Evolutionary conservation across 2,113 vertebrate species (phyloP).

Genomic region (Rhea pennata): DNA sequence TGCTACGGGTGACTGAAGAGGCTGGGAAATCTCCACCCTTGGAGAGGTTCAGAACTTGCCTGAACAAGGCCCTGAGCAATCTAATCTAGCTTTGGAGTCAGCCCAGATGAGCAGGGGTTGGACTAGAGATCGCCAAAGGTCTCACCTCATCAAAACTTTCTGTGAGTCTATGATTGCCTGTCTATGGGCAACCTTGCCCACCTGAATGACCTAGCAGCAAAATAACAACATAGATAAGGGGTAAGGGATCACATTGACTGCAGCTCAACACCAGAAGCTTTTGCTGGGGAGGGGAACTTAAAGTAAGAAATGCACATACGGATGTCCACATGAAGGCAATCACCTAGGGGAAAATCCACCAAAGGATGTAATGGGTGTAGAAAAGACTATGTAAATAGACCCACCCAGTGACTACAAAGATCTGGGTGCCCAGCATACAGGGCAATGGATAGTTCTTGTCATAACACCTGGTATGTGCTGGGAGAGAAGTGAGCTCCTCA

Average conservation of each 20-base stretch:
- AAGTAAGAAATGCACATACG: rapidly evolving
- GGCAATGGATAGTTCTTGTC: not conserved
- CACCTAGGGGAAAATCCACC: not conserved
- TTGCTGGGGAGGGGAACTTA: not conserved
- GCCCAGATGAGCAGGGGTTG: not conserved
- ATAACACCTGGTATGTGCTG: rapidly evolving
- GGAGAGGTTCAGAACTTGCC: not conserved
- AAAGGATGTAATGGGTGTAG: rapidly evolving
- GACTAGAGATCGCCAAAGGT: not conserved
- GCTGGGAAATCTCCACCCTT: not conserved
- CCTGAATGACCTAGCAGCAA: not conserved
- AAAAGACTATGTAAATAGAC: not conserved
- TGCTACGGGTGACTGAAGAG: not conserved
- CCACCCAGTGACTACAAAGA: not conserved
- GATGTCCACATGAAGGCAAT: rapidly evolving
- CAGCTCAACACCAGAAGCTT: not conserved
- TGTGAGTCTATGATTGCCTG: not conserved
- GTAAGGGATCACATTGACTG: not conserved
- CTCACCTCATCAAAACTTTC: not conserved
- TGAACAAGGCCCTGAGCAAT: not conserved
- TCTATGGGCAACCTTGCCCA: not conserved
- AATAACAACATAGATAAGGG: not conserved
- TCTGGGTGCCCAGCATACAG: rapidly evolving
- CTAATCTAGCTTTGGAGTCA: not conserved
- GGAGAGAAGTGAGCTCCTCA: rapidly evolving